Conservation (phyloP, 2,888 invertebrate species). For the Cerastis rubricosa region DNA sequence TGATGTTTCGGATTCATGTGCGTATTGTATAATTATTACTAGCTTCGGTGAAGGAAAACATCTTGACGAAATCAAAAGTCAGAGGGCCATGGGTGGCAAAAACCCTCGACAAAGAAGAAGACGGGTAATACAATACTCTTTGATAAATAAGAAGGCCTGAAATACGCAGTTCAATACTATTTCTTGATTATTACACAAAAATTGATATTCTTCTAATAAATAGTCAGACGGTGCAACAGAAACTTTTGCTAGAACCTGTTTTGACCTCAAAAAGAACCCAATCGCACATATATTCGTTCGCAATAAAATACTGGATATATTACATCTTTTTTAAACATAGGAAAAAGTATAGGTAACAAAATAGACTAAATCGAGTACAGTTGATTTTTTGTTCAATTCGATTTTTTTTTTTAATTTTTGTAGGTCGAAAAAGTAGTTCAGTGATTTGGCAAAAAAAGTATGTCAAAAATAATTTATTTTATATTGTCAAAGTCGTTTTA, state of each 20-base stretch:
- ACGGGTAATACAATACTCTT: not conserved
- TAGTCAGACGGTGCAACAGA: conserved; percentile 47
- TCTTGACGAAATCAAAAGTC: too few species aligned
- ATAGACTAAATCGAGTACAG: conserved; percentile 22
- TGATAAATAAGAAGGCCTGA: not conserved
- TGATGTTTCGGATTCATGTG: too few species aligned
- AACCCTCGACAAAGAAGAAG: too few species aligned
- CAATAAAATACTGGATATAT: conserved; percentile 56
- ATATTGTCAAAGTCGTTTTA: not conserved
- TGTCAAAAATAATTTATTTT: not conserved
- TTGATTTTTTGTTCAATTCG: conserved; percentile 13
- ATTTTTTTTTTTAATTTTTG: conserved; percentile 9
- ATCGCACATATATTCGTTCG: conserved; percentile 37
- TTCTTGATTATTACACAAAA: conserved; percentile 10
- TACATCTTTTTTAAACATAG: conserved; percentile 37
- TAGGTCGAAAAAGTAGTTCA: conserved; percentile 14
- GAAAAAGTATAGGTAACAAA: conserved; percentile 50
- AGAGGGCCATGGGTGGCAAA: too few species aligned
- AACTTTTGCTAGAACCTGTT: conserved; percentile 68
- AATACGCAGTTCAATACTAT: not conserved
- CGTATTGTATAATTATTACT: too few species aligned
- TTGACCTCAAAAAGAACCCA: conserved; percentile 74
- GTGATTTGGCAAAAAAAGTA: not conserved
- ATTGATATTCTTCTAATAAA: conserved; percentile 1
- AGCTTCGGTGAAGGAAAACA: too few species aligned